Percentiles rank a stretch among this genome's conserved stretches.
phyloP scores from a whole-genome alignment of 2,113 vertebrate species.

The Choloepus hoffmanni region DNA sequence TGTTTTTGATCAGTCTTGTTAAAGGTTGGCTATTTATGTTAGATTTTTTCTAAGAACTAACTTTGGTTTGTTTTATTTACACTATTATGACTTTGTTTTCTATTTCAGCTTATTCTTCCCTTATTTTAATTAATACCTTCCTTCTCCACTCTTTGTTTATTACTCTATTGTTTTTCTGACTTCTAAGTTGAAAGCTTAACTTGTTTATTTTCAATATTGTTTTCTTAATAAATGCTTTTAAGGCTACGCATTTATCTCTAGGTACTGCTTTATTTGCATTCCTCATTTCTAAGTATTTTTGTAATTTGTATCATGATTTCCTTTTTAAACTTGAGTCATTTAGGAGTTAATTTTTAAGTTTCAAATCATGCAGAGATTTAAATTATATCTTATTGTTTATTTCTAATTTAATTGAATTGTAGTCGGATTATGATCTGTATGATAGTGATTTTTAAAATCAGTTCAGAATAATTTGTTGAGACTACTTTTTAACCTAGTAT shows the following conservation, averaged over 20 bases:
- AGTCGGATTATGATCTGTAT: background rate
- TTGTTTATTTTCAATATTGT: slow-evolving; percentile 35
- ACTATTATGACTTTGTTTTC: slow-evolving; percentile 36
- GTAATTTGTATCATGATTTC: background rate
- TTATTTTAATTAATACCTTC: background rate
- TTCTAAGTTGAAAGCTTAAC: background rate
- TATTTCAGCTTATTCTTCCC: background rate
- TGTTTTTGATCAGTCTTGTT: background rate
- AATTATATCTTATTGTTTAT: slow-evolving; percentile 30
- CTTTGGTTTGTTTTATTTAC: slow-evolving; percentile 2
- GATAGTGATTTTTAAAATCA: background rate
- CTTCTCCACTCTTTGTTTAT: background rate
- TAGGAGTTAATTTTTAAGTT: background rate
- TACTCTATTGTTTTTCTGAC: background rate
- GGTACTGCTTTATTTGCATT: background rate
- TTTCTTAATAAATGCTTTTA: background rate
- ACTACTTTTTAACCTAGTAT: background rate
- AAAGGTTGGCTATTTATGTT: background rate
- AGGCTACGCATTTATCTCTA: background rate
- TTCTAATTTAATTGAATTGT: background rate
- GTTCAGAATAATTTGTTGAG: background rate
- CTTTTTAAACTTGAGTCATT: background rate
- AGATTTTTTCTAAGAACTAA: background rate
- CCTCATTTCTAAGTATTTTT: background rate
- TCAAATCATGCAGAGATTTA: background rate